A percentile compares a stretch with the other conserved stretches of the same genome.
Conservation (phyloP, 2,113 vertebrate genomes). For the Zosterops lateralis region DNA sequence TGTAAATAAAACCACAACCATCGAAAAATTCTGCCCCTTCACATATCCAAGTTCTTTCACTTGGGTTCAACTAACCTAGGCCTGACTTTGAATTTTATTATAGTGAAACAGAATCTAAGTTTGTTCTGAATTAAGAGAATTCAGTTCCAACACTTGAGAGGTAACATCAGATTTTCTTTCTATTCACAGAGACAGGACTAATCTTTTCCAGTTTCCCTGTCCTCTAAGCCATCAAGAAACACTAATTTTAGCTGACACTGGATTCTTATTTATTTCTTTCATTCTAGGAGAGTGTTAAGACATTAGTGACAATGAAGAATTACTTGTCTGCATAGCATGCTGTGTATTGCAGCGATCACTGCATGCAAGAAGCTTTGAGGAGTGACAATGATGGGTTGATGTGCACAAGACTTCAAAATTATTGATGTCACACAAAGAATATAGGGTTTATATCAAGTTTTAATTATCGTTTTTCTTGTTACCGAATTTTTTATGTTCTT, state of each 20-base stretch:
- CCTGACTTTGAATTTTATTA: neutral
- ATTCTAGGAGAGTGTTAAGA: neutral
- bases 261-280: neutral
- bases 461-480: neutral
- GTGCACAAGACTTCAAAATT: neutral
- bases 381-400: neutral
- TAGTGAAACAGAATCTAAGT: neutral
- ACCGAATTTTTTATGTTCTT: neutral
- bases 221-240: neutral
- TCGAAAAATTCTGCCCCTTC: neutral
- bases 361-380: neutral
- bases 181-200: neutral
- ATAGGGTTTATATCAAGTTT: neutral
- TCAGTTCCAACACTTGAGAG: neutral
- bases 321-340: neutral
- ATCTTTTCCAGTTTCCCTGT: neutral
- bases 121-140: neutral
- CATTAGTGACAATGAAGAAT: slow-evolving; percentile 13
- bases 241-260: slow-evolving; percentile 25
- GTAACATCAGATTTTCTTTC: neutral
- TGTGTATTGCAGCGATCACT: neutral
- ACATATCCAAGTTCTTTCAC: neutral
- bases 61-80: neutral
- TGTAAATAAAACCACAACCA: neutral
- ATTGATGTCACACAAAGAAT: neutral